phyloP scores from a whole-genome alignment of 2,797 vertebrate genomes.

The Gallirallus australis region DNA sequence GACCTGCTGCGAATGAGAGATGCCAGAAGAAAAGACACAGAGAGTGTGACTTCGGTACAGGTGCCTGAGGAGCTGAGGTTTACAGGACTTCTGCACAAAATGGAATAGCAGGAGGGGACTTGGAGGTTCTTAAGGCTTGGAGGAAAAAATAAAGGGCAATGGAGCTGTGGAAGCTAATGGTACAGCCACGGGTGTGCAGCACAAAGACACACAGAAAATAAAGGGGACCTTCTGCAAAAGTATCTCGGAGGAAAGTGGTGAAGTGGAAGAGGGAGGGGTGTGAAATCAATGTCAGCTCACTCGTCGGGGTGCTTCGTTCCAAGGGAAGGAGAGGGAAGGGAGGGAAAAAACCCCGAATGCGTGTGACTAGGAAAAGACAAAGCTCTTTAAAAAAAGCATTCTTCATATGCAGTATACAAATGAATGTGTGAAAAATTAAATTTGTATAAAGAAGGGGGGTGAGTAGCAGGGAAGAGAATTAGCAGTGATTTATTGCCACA shows the following conservation, averaged over 20 bases:
- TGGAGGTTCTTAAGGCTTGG: background rate
- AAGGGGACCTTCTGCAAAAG: background rate
- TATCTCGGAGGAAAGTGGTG: background rate
- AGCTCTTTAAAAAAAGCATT: background rate
- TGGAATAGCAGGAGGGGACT: background rate
- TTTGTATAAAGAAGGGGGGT: constrained; percentile 47
- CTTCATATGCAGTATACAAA: constrained; percentile 12
- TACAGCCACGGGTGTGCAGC: background rate
- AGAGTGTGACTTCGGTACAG: background rate
- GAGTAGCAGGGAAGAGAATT: constrained; percentile 52
- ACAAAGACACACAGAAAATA: background rate
- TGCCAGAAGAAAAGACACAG: constrained; percentile 1
- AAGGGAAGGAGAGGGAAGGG: background rate
- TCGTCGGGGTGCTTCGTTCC: background rate
- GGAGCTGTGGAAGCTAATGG: background rate
- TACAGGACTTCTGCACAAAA: background rate
- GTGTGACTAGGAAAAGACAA: background rate
- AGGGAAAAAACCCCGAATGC: background rate
- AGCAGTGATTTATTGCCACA: constrained; percentile 52
- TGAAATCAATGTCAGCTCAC: background rate
- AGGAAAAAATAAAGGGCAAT: background rate
- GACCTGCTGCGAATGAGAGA: background rate
- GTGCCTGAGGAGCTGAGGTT: background rate
- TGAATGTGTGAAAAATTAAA: constrained; percentile 41
- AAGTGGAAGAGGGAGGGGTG: background rate